These are phyloP conservation scores for Hirtodrosophila histrioides DNA, from an alignment of 2,888 invertebrate species.

Conservation along the genomic window DNA sequence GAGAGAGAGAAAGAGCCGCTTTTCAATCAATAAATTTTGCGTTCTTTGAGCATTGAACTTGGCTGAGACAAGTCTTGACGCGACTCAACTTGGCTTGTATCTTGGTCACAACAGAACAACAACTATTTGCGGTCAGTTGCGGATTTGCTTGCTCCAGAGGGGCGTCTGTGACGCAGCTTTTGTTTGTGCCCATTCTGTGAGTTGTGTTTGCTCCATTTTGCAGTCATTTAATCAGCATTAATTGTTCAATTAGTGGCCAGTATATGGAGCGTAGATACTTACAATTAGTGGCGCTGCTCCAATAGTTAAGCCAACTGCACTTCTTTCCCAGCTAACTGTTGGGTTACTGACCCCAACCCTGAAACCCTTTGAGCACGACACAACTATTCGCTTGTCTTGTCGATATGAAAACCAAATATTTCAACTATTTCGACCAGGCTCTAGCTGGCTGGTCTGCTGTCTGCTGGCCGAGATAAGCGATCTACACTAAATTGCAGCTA, in stretches of 20 bases:
- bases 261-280: constrained; percentile 37
- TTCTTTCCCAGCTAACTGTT: constrained; percentile 5
- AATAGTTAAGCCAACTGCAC: constrained; percentile 5
- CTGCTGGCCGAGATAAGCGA: constrained; percentile 45
- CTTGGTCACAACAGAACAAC: constrained; percentile 33
- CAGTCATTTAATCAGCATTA: constrained; percentile 53
- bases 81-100: constrained; percentile 15
- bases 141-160: constrained; percentile 51
- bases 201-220: constrained; percentile 54
- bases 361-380: constrained; percentile 18
- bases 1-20: constrained; percentile 12
- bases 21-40: constrained; percentile 66
- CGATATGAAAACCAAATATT: constrained; percentile 54
- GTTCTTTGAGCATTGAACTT: constrained; percentile 50
- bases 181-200: constrained; percentile 42
- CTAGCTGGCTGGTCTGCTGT: constrained; percentile 2
- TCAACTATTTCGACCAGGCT: constrained; percentile 44
- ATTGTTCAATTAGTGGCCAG: constrained; percentile 68
- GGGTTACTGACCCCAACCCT: constrained; percentile 53
- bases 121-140: constrained; percentile 44
- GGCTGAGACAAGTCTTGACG: constrained; percentile 29
- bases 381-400: constrained; percentile 57
- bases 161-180: constrained; percentile 15
- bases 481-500: constrained; percentile 69
- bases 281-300: constrained; percentile 6